Base-by-base conservation (phyloP, 2,888 invertebrate genomes). In the Adelphocoris suturalis region DNA sequence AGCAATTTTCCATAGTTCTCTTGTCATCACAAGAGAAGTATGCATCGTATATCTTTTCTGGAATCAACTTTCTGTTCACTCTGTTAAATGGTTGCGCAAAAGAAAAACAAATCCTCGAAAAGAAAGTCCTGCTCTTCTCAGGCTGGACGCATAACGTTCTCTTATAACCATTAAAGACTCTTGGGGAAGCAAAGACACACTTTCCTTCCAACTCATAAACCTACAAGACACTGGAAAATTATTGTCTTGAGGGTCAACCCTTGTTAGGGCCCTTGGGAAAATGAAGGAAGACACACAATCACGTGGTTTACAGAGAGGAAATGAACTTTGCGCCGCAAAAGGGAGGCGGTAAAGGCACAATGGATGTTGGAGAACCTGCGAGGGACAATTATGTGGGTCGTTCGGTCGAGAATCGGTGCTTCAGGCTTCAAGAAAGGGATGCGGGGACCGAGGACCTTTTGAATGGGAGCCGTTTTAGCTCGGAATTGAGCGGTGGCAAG, bases 351-450 rank as follows among this genome's bases (percentile, higher is more conserved):
- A 78, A 78, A 78, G 68, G 78, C 78, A 78, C 46, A 47, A 78
- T 68, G 68, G 68, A 68, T 68, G 68, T 68, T 23, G 68, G 68
- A 23, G 68, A 68, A 68, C 68, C 68, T 68, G 68, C 78, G 28
- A 78, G 47, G 78, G 78, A 78, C 78, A 78, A 78, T 78, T 78
- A 78, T 78, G 78, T 78, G 78, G 47, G 78, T 47, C 78, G 46
- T 78, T 46, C 47, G 78, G 78, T 46, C 78, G 78, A 14, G 46
- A 78, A 78, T 78, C 47, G 78, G 37, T 27, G 68, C 68, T 68
- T 68, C 68, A 27, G 27, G 12, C 23, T 27, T 11, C 68, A 7
- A 27, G 27, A 13, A 68, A 68, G 68, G 61, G 68, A 68, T 68
- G 68, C 68, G 23, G 23, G 23, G 68, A 68, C 68, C 14, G 57